These are phyloP conservation scores for Egretta garzetta DNA, from an alignment of 2,113 vertebrate species.

Conservation along the genomic window DNA sequence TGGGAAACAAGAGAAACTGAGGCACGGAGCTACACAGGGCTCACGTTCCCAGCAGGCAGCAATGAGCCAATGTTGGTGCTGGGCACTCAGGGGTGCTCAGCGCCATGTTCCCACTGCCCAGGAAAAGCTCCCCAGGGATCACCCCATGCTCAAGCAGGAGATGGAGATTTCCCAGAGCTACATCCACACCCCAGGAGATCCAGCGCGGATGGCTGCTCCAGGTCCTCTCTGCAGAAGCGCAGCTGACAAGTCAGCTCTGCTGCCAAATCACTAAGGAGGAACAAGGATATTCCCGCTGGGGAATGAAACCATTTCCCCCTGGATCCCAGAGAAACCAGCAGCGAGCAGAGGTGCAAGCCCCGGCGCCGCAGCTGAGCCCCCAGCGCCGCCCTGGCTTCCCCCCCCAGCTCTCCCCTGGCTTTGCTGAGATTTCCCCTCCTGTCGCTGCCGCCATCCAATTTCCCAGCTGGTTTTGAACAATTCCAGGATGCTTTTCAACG, in stretches of 20 bases:
- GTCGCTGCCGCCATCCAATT: background rate
- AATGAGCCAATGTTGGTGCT: fast-evolving
- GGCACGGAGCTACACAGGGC: background rate
- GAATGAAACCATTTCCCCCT: background rate
- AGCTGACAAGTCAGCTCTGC: background rate
- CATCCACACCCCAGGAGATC: background rate
- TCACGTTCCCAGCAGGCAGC: background rate
- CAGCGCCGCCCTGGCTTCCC: background rate
- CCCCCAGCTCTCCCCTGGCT: background rate
- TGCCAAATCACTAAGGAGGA: background rate
- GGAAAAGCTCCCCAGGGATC: background rate
- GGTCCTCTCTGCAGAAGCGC: background rate
- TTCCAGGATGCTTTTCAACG: background rate
- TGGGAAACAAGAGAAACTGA: background rate
- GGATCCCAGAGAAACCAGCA: background rate
- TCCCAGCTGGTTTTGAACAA: background rate
- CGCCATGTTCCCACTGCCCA: fast-evolving
- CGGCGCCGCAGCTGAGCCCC: background rate
- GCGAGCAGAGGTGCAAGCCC: fast-evolving
- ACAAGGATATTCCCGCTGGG: background rate
- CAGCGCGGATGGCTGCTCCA: fast-evolving
- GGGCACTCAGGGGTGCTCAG: background rate
- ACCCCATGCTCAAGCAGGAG: background rate
- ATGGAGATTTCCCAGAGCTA: background rate
- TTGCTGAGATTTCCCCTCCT: background rate